A percentile compares a stretch with the other conserved stretches of the same genome.
phyloP scores from a whole-genome alignment of 1,140 invertebrate species.

The Heliconius hewitsoni region DNA sequence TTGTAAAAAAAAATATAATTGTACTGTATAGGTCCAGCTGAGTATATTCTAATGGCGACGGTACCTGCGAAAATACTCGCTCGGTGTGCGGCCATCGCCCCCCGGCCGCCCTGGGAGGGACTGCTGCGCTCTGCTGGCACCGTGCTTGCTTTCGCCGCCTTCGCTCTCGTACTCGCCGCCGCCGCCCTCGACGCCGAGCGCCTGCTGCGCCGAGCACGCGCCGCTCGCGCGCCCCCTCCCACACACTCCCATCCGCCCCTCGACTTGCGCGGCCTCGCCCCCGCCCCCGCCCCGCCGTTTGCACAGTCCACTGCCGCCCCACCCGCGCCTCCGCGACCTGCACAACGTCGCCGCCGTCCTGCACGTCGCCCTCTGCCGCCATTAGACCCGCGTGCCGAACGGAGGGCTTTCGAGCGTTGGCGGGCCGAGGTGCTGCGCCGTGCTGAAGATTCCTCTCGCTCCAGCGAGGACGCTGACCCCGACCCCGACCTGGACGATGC shows the following conservation, averaged over 20 bases:
- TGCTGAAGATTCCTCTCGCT: conserved; percentile 51
- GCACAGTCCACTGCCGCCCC: conserved; percentile 1
- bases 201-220: conserved; percentile 49
- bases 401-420: conserved; percentile 60
- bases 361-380: conserved; percentile 40
- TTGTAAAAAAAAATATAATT: too few species aligned
- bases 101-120: conserved; percentile 91
- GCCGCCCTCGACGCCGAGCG: conserved; percentile 58
- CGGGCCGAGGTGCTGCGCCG: conserved; percentile 50
- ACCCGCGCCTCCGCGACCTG: conserved; percentile 19
- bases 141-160: conserved; percentile 48
- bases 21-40: conserved; percentile 46
- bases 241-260: conserved; percentile 46
- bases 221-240: conserved; percentile 33
- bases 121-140: conserved; percentile 47
- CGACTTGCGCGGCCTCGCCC: conserved; percentile 45
- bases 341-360: conserved; percentile 31
- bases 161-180: conserved; percentile 52
- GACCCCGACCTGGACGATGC: conserved; percentile 21
- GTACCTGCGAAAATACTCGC: conserved; percentile 89
- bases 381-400: conserved; percentile 50
- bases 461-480: conserved; percentile 53
- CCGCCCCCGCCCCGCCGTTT: conserved; percentile 24
- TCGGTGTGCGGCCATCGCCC: conserved; percentile 85
- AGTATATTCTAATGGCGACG: conserved; percentile 90